Evolutionary conservation across 2,797 vertebrate species (phyloP).

Genomic region (Ptychobarbus kaznakovi): DNA sequence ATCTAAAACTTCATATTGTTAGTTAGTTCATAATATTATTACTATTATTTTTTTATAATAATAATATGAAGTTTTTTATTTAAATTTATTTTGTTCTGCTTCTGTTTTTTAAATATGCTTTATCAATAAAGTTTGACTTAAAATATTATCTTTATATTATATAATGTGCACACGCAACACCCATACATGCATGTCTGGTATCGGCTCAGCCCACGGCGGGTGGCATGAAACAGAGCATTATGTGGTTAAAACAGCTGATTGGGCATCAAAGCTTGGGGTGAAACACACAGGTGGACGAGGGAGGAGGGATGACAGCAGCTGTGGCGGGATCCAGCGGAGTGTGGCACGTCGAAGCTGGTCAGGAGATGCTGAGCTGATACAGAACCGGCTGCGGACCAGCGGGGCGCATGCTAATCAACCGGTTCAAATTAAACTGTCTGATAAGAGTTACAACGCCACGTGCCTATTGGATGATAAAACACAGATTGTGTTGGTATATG

Average conservation of each 20-base stretch:
- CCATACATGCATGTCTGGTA: not conserved
- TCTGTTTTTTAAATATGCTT: not conserved
- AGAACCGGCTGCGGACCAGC: conserved; percentile 34
- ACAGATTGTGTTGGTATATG: conserved; percentile 35
- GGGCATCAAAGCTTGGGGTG: conserved; percentile 38
- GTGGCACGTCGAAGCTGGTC: conserved; percentile 24
- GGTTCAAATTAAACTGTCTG: conserved; percentile 56
- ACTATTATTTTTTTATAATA: no score
- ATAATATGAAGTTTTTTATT: not conserved
- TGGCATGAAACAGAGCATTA: not conserved
- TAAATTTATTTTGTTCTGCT: not conserved
- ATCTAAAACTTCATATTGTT: no score
- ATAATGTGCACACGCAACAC: not conserved
- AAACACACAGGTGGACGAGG: conserved; percentile 29
- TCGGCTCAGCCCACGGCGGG: not conserved
- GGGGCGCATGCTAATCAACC: conserved; percentile 55
- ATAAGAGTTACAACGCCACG: conserved; percentile 54
- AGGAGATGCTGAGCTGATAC: conserved; percentile 41
- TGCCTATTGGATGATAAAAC: conserved; percentile 52
- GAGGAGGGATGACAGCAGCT: conserved; percentile 20
- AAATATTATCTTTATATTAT: conserved; percentile 2
- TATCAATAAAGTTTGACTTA: not conserved
- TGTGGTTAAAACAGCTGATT: conserved; percentile 15
- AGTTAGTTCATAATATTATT: no score
- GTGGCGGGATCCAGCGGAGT: conserved; percentile 31